Base-by-base conservation (phyloP, 2,888 invertebrate species). In the Sericinus montela region DNA sequence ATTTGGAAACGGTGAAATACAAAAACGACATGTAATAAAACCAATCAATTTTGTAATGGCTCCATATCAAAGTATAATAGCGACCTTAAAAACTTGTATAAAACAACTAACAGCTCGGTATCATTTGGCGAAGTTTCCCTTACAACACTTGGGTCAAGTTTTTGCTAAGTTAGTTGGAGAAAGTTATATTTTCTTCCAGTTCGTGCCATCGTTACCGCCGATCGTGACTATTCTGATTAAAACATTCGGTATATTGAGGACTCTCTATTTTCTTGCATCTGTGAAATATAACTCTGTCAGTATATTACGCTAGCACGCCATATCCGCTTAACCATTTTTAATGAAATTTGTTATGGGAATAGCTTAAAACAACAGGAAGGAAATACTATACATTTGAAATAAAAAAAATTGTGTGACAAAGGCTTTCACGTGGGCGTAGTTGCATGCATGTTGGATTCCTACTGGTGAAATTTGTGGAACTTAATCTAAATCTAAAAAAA, bases 191-290 rank as follows among this genome's bases (percentile, higher is more conserved):
- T 72, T 72, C 59, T 57, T 60, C 65, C 63, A 63, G 70, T 73
- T 58, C 80, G 79, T 82, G 81, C 73, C 69, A 69, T 84, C 86
- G 72, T 86, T 86, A 85, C 71, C 54, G 58, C 46, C 59, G 73
- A 76, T 79, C 86, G 85, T 87, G 86, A 84, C 82, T 76, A 56
- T 58, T 72, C 70, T 78, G 79, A 84, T 86, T 84, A 85, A 85
- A 84, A 80, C 75, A 75, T 74, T 65, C 58, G 51, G 55, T 63
- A 25, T 6, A 25, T 19, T 52, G 30, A 16, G 15, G 7, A 14
- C 10, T 40, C 9, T n/a, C n/a, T 29, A 32, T 10, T 25, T 25
- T 25, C 8, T 25, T 8, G 25, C 25, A 7, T 25, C 6, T 25
- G 25, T 8, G 8, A 7, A 19, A 25, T 25, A 8, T 25, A 25